phyloP scores from a whole-genome alignment of 35 echinoderm and acorn worm genomes.

The Holothuria glaberrima region DNA sequence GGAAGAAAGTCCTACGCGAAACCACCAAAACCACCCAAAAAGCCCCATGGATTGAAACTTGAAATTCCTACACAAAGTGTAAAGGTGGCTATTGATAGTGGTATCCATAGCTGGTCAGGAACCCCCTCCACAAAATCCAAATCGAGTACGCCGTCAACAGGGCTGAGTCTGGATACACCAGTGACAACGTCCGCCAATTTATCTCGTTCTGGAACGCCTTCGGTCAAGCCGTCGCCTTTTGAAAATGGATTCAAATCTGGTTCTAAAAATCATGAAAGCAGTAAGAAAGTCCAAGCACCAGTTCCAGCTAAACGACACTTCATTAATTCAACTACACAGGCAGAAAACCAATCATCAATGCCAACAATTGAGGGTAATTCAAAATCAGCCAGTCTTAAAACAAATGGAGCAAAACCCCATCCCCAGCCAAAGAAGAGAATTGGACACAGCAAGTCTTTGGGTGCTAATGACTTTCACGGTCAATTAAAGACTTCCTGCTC shows the following conservation, averaged over 20 bases:
- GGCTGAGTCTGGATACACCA: not conserved
- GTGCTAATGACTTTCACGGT: not conserved
- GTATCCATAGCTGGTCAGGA: conserved; percentile 38
- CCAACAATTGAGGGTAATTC: not conserved
- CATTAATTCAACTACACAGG: not conserved
- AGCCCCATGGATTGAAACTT: conserved; percentile 48
- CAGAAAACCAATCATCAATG: too few relatives aligned
- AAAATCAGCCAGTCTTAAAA: not conserved
- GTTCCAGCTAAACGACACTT: not conserved
- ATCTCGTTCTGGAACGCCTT: not conserved
- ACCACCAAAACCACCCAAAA: conserved; percentile 52
- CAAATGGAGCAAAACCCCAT: not conserved
- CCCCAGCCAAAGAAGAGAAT: not conserved
- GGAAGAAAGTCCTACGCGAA: conserved; percentile 40
- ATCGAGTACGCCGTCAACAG: conserved; percentile 29
- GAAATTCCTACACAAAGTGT: conserved; percentile 11
- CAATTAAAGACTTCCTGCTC: conserved; percentile 49
- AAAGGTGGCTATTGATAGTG: not conserved
- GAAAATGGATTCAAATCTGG: not conserved
- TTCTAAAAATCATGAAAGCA: not conserved
- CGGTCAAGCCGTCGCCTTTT: not conserved
- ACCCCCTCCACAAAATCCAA: conserved; percentile 7
- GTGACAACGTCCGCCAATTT: not conserved
- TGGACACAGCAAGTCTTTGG: not conserved
- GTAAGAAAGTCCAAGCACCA: not conserved